Percentiles rank a stretch among this genome's conserved stretches.
Evolutionary conservation across 1,140 invertebrate genomes (phyloP).

Genomic region (Adoxophyes honmai): DNA sequence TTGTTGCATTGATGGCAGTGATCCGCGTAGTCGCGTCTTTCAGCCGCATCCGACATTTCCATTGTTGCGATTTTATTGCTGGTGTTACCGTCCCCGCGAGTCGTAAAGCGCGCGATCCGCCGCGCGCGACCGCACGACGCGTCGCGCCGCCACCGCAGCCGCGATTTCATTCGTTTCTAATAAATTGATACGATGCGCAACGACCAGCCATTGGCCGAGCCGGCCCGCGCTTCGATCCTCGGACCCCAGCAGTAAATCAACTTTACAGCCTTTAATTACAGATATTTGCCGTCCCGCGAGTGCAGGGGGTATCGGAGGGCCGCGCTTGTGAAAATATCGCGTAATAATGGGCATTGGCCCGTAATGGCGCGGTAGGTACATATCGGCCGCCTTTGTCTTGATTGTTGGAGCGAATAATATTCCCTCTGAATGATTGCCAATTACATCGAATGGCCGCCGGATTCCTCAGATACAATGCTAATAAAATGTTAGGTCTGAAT

Average conservation of each 20-base stretch:
- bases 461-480: conserved; percentile 63
- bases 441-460: conserved; percentile 71
- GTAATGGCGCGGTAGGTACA: conserved; percentile 72
- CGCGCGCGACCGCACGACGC: conserved; percentile 58
- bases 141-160: conserved; percentile 65
- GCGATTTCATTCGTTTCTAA: conserved; percentile 70
- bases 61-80: conserved; percentile 74
- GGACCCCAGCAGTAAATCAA: conserved; percentile 69
- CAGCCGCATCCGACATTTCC: conserved; percentile 70
- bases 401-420: conserved; percentile 66
- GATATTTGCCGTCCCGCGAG: conserved; percentile 72
- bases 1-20: conserved; percentile 72
- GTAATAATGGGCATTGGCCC: conserved; percentile 75
- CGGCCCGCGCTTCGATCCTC: conserved; percentile 53
- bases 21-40: conserved; percentile 64
- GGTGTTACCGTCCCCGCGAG: conserved; percentile 65
- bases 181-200: conserved; percentile 68
- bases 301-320: conserved; percentile 68
- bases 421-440: conserved; percentile 73
- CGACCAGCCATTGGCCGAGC: conserved; percentile 60
- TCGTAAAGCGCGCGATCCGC: conserved; percentile 64
- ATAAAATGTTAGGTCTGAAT: conserved; percentile 50
- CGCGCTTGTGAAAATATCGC: conserved; percentile 73
- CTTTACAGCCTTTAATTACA: conserved; percentile 77
- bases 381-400: conserved; percentile 72